These are phyloP conservation scores for Eupristina koningsbergeri DNA, from an alignment of 1,140 invertebrate species.

Conservation along the genomic window DNA sequence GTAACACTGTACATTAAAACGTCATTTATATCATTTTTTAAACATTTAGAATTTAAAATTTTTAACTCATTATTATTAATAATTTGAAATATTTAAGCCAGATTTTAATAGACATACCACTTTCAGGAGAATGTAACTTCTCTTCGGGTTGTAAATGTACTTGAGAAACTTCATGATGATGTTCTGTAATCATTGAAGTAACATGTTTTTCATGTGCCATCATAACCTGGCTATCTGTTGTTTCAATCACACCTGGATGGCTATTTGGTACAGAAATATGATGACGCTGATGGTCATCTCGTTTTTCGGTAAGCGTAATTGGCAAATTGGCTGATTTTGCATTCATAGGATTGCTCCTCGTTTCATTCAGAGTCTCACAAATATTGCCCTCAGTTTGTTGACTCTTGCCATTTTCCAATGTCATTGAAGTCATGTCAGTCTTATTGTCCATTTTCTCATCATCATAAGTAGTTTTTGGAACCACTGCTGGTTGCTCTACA, in stretches of 20 bases:
- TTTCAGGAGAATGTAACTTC: constrained; percentile 69
- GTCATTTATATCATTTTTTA: no score
- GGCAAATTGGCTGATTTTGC: constrained; percentile 12
- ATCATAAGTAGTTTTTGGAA: not conserved
- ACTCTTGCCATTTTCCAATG: not conserved
- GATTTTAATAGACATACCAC: constrained; percentile 63
- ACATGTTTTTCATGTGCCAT: constrained; percentile 61
- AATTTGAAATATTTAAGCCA: not conserved
- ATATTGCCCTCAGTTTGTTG: not conserved
- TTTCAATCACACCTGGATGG: constrained; percentile 34
- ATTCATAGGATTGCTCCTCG: constrained; percentile 52
- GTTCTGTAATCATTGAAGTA: constrained; percentile 57
- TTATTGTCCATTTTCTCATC: constrained; percentile 20
- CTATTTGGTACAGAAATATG: constrained; percentile 28
- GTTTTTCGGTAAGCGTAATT: constrained; percentile 45
- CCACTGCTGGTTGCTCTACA: constrained; percentile 10
- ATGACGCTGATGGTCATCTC: constrained; percentile 47
- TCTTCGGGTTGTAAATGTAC: constrained; percentile 64
- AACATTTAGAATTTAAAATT: no score
- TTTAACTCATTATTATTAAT: no score
- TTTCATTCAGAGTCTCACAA: constrained; percentile 3
- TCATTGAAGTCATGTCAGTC: not conserved
- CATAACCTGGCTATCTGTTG: constrained; percentile 20
- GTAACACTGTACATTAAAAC: no score
- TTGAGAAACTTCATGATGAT: constrained; percentile 59